Percentiles rank a stretch among this genome's conserved stretches.
Conservation (phyloP, 1,140 invertebrate species). For the Grapholita molesta region DNA sequence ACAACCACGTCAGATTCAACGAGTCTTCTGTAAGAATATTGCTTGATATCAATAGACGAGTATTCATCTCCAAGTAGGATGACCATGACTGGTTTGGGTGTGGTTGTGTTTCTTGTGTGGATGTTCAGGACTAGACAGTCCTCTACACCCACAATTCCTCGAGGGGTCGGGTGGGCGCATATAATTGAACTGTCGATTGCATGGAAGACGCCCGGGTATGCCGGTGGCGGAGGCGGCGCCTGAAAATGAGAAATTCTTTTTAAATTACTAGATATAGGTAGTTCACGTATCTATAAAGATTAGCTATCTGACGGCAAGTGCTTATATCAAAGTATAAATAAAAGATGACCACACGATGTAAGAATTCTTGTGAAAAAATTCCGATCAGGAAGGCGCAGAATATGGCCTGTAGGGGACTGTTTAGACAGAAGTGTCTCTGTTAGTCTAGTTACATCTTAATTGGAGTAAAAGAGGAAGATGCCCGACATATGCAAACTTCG, state of each 20-base stretch:
- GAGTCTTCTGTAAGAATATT: constrained; percentile 38
- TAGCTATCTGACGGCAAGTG: not conserved
- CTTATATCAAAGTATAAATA: no score
- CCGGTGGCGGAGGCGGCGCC: constrained; percentile 46
- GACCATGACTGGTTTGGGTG: constrained; percentile 55
- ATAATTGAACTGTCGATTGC: constrained; percentile 44
- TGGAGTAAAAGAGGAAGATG: no score
- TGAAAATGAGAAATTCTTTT: constrained; percentile 39
- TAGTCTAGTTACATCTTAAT: no score
- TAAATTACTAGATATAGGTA: constrained; percentile 19
- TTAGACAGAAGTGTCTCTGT: no score
- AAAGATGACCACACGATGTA: no score
- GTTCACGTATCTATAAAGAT: constrained; percentile 8
- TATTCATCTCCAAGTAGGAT: constrained; percentile 59
- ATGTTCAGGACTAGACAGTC: constrained; percentile 59
- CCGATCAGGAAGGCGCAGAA: no score
- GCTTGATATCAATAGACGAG: constrained; percentile 29
- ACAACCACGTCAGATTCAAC: constrained; percentile 49
- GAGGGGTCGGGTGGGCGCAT: constrained; percentile 52
- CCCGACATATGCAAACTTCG: no score
- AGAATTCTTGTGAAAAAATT: no score
- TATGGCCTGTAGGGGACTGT: no score
- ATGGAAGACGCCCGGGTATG: constrained; percentile 41
- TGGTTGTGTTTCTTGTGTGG: constrained; percentile 46
- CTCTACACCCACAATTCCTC: constrained; percentile 55